A percentile compares a stretch with the other conserved stretches of the same genome.
These are phyloP conservation scores for Micromussa lordhowensis DNA, from an alignment of 92 coral and sea anemone species.

Conservation along the genomic window DNA sequence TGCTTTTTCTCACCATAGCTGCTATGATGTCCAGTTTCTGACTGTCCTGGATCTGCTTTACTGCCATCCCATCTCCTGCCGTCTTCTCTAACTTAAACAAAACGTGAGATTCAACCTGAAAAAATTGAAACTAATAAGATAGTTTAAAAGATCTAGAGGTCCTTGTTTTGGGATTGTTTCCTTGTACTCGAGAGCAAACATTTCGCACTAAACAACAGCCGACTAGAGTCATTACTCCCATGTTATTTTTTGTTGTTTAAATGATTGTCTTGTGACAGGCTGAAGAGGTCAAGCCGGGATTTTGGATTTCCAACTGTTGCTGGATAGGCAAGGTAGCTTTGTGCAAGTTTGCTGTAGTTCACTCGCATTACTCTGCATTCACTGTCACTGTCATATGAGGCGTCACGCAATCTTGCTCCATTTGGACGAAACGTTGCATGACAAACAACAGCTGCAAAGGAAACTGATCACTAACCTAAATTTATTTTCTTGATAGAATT, in stretches of 20 bases:
- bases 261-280: constrained; percentile 61
- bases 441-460: not conserved
- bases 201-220: too few species aligned
- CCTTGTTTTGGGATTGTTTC: too few species aligned
- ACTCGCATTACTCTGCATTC: not conserved
- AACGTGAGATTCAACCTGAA: too few species aligned
- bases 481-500: not conserved
- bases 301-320: constrained; percentile 77
- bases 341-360: not conserved
- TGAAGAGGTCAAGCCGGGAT: constrained; percentile 84
- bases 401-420: not conserved
- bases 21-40: too few species aligned
- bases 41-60: too few species aligned
- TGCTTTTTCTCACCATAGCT: too few species aligned
- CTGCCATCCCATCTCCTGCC: too few species aligned
- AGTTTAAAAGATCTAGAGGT: too few species aligned
- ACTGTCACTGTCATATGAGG: not conserved
- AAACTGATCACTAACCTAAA: not conserved
- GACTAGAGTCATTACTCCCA: not conserved
- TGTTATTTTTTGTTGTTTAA: not conserved
- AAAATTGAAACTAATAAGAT: too few species aligned
- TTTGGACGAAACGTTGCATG: not conserved
- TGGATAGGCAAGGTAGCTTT: constrained; percentile 86
- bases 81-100: too few species aligned
- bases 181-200: too few species aligned